Evolutionary conservation across 2,113 vertebrate genomes (phyloP).

Genomic region (Parus major): DNA sequence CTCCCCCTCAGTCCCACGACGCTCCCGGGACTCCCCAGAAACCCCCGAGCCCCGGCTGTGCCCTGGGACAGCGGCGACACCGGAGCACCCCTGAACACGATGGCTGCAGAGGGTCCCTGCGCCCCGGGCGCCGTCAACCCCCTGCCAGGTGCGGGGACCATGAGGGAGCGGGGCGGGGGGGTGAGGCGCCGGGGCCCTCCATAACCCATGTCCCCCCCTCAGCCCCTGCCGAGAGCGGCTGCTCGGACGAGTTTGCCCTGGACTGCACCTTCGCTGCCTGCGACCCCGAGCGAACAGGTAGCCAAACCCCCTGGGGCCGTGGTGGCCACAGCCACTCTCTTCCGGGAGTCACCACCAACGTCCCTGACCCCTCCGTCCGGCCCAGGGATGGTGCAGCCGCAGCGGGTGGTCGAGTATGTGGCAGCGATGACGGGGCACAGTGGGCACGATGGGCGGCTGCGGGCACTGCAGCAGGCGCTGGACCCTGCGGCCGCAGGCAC

Average conservation of each 20-base stretch:
- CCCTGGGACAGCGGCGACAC: no score
- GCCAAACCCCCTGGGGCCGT: accelerated
- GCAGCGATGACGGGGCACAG: not conserved
- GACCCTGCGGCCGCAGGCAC: not conserved
- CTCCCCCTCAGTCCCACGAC: not conserved
- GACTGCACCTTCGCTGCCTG: not conserved
- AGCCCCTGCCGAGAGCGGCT: not conserved
- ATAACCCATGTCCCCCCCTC: not conserved
- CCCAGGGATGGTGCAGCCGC: not conserved
- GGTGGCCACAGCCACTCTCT: not conserved
- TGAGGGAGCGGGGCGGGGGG: not conserved
- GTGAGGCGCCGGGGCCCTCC: not conserved
- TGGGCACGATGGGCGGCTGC: not conserved
- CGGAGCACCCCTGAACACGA: not conserved
- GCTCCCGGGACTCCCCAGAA: not conserved
- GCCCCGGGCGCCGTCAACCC: not conserved
- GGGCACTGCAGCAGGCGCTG: not conserved
- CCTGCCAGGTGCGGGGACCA: not conserved
- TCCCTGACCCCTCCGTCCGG: accelerated
- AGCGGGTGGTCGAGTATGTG: not conserved
- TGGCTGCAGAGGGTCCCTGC: not conserved
- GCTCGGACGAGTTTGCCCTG: not conserved
- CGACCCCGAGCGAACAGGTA: not conserved
- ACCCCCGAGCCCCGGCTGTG: no score
- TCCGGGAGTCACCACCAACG: accelerated